A percentile compares a stretch with the other conserved stretches of the same genome.
Conservation (phyloP, 1,140 invertebrate genomes). For the Archivesica marissinica region DNA sequence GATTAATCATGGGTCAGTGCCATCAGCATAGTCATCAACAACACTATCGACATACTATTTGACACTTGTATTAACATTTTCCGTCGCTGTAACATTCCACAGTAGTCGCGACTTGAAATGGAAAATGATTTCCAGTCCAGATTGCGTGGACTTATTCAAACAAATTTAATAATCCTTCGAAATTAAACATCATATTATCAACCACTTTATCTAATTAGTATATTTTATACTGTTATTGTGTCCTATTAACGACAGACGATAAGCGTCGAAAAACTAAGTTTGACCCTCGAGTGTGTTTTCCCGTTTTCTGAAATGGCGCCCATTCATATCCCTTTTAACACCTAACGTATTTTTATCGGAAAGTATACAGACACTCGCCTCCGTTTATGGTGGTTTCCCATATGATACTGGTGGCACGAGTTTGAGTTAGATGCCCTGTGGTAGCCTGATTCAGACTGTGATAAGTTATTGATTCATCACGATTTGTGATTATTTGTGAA, state of each 20-base stretch:
- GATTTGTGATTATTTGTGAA: conserved; percentile 17
- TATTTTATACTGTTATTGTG: not conserved
- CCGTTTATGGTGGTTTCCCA: conserved; percentile 11
- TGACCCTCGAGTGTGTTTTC: conserved; percentile 10
- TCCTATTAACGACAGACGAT: not conserved
- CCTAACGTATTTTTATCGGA: conserved; percentile 8
- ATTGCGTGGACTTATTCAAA: no score
- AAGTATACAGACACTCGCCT: conserved; percentile 7
- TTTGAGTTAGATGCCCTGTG: not conserved
- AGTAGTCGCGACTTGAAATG: no score
- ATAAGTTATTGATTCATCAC: conserved; percentile 40
- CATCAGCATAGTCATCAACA: no score
- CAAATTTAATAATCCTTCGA: not conserved
- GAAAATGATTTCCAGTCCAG: no score
- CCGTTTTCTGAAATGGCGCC: conserved; percentile 10
- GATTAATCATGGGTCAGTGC: no score
- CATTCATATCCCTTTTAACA: not conserved
- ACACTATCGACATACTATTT: no score
- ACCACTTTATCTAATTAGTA: not conserved
- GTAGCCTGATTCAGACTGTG: conserved; percentile 10
- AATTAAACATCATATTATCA: not conserved
- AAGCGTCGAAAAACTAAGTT: not conserved
- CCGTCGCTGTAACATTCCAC: no score
- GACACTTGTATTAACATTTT: no score
- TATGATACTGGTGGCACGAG: conserved; percentile 10